A percentile compares a stretch with the other conserved stretches of the same genome.
Evolutionary conservation across 2,797 vertebrate genomes (phyloP).

Genomic region (Coregonus ussuriensis): DNA sequence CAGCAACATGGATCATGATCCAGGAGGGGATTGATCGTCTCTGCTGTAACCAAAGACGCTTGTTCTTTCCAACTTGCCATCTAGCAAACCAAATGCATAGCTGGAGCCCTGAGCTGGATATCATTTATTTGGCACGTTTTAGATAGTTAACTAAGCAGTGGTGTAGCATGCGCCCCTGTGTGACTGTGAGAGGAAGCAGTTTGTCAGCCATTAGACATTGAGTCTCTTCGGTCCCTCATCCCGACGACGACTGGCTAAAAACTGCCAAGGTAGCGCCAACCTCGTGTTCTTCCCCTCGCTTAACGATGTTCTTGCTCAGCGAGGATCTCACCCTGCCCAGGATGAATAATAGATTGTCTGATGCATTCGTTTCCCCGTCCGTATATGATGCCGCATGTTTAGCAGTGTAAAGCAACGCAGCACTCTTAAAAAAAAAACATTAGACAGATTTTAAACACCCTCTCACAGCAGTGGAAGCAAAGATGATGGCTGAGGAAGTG

Average conservation of each 20-base stretch:
- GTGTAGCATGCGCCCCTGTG: not conserved
- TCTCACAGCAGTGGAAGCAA: not conserved
- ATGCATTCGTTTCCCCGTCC: not conserved
- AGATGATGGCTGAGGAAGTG: not conserved
- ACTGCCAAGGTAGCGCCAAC: constrained; percentile 16
- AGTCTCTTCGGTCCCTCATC: not conserved
- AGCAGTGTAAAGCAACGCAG: constrained; percentile 17
- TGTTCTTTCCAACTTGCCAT: too few relatives aligned
- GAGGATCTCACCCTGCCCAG: not conserved
- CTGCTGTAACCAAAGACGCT: too few relatives aligned
- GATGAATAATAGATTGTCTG: constrained; percentile 52
- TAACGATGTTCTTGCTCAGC: constrained; percentile 32
- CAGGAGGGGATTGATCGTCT: too few relatives aligned
- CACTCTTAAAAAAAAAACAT: constrained; percentile 36
- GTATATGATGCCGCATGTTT: constrained; percentile 20
- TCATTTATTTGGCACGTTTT: too few relatives aligned
- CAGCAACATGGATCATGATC: too few relatives aligned
- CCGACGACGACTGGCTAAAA: not conserved
- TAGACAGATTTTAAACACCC: constrained; percentile 51
- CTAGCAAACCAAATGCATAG: too few relatives aligned
- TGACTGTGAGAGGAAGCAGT: constrained; percentile 18
- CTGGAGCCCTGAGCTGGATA: too few relatives aligned
- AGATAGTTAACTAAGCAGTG: not conserved
- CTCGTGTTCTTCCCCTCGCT: constrained; percentile 20
- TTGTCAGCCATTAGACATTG: constrained; percentile 30